A percentile compares a stretch with the other conserved stretches of the same genome.
phyloP scores from a whole-genome alignment of 2,113 vertebrate species.

The Anguilla rostrata region DNA sequence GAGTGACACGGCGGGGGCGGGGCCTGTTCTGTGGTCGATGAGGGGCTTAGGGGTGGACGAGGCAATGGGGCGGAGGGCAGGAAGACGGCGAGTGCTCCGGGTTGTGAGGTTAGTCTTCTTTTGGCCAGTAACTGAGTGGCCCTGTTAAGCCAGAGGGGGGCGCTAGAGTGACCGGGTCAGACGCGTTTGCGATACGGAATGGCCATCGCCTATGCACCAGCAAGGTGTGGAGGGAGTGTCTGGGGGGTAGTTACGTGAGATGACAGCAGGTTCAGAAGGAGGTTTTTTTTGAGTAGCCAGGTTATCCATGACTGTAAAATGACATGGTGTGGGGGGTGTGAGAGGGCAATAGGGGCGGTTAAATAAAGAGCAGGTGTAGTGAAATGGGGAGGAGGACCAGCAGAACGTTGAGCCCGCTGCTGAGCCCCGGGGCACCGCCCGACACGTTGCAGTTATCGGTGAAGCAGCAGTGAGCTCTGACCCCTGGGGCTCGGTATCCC shows the following conservation, averaged over 20 bases:
- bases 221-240: neutral
- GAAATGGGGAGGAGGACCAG: constrained; percentile 53
- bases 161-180: neutral
- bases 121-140: neutral
- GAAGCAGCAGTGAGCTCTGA: constrained; percentile 84
- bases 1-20: neutral
- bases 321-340: neutral
- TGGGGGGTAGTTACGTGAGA: neutral
- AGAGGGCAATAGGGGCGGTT: constrained; percentile 20
- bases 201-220: neutral
- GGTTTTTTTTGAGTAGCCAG: neutral
- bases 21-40: neutral
- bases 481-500: constrained; percentile 71
- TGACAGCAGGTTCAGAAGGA: neutral
- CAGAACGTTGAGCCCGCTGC: constrained; percentile 41
- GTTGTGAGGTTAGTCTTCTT: neutral
- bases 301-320: neutral
- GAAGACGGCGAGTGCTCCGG: neutral
- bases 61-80: neutral
- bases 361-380: constrained; percentile 50
- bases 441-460: constrained; percentile 78
- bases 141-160: neutral
- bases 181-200: neutral
- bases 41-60: neutral
- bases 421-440: constrained; percentile 51